Percentiles rank a stretch among this genome's conserved stretches.
Evolutionary conservation across 2,888 invertebrate species (phyloP).

Genomic region (Ormyrus labotus): DNA sequence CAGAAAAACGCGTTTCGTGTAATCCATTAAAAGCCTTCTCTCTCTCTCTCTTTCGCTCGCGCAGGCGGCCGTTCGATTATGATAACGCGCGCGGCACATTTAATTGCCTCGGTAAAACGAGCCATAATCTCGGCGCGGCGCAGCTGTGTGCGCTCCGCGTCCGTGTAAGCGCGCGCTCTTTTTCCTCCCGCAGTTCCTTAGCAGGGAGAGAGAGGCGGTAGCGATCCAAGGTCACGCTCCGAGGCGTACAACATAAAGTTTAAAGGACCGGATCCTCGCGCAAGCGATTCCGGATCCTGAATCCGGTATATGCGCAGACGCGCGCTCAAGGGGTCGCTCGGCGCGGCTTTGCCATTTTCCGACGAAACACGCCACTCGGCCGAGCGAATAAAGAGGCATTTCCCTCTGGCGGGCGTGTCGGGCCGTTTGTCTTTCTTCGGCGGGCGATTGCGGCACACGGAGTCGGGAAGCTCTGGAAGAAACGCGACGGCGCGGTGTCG

Average conservation of each 20-base stretch:
- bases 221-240: constrained; percentile 45
- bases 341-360: too few relatives aligned
- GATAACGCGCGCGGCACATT: constrained; percentile 40
- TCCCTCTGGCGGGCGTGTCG: too few relatives aligned
- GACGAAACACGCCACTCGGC: too few relatives aligned
- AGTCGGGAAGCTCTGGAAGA: too few relatives aligned
- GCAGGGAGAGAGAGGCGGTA: constrained; percentile 12
- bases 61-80: constrained; percentile 30
- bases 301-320: constrained; percentile 56
- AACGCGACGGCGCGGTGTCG: constrained; percentile 28
- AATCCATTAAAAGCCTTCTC: constrained; percentile 44
- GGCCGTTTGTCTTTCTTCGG: too few relatives aligned
- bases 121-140: constrained; percentile 37
- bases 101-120: constrained; percentile 45
- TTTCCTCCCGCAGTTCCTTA: constrained; percentile 1
- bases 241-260: constrained; percentile 51
- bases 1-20: constrained; percentile 45
- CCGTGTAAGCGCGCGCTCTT: background rate
- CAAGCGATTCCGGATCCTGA: constrained; percentile 54
- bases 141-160: background rate
- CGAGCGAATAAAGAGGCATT: too few relatives aligned
- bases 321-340: background rate
- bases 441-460: too few relatives aligned
- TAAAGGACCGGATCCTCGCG: constrained; percentile 52
- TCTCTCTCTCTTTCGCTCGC: background rate